phyloP scores from a whole-genome alignment of 2,888 invertebrate species.

The Scaptomyza polygonia region DNA sequence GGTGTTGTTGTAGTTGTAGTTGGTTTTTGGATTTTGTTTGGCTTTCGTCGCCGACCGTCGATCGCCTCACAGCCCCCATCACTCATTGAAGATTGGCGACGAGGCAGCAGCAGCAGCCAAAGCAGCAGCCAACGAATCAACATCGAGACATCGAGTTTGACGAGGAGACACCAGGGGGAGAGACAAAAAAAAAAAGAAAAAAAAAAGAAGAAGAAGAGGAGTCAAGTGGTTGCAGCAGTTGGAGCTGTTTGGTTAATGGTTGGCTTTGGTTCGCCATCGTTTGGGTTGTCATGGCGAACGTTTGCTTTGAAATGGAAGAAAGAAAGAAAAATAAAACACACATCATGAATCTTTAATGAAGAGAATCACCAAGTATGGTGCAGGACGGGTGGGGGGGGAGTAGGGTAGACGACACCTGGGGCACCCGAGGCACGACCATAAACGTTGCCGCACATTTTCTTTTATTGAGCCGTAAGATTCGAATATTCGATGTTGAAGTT shows the following conservation, averaged over 20 bases:
- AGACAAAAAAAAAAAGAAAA: not conserved
- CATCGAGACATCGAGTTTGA: constrained; percentile 36
- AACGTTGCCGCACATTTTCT: constrained; percentile 75
- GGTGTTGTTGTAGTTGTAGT: not conserved
- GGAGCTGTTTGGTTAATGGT: constrained; percentile 28
- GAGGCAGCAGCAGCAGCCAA: constrained; percentile 51
- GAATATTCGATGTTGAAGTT: constrained; percentile 48
- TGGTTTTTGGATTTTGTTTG: constrained; percentile 37
- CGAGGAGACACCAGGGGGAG: not conserved
- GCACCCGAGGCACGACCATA: constrained; percentile 58
- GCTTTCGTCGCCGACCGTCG: constrained; percentile 28
- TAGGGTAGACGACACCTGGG: constrained; percentile 4
- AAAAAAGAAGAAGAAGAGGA: not conserved
- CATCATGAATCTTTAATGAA: constrained; percentile 83
- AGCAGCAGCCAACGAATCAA: constrained; percentile 36
- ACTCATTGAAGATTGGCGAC: constrained; percentile 69
- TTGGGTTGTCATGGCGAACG: constrained; percentile 60
- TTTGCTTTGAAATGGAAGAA: constrained; percentile 19
- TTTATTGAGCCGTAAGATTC: constrained; percentile 80
- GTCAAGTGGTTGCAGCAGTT: constrained; percentile 50
- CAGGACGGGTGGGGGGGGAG: constrained; percentile 2
- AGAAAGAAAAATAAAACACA: constrained; percentile 69
- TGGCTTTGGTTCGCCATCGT: constrained; percentile 36
- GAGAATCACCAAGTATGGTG: constrained; percentile 68
- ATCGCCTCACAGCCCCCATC: constrained; percentile 44